Conservation (phyloP, 2,797 vertebrate species). For the Selene dorsalis region DNA sequence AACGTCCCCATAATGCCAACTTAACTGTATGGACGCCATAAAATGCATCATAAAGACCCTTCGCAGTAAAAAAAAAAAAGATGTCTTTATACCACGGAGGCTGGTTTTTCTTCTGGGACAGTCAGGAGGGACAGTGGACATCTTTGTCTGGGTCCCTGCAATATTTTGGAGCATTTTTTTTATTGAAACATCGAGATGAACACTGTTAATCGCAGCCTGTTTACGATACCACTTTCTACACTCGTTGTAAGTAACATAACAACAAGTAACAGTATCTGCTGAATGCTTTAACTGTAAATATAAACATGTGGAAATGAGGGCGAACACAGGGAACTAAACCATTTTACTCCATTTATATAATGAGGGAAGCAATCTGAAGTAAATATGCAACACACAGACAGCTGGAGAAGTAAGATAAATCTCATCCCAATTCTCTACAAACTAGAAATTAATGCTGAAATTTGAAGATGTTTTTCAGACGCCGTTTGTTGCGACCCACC, state of each 20-base stretch:
- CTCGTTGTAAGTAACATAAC: not conserved
- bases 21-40: constrained; percentile 47
- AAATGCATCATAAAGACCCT: constrained; percentile 61
- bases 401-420: constrained; percentile 21
- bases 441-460: constrained; percentile 23
- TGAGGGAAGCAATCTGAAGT: constrained; percentile 2
- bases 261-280: not conserved
- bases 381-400: constrained; percentile 6
- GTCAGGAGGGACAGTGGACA: constrained; percentile 11
- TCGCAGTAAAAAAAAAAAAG: constrained; percentile 28
- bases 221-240: not conserved
- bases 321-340: not conserved
- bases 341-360: not conserved
- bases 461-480: constrained; percentile 15
- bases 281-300: constrained; percentile 12
- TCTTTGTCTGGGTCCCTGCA: not conserved
- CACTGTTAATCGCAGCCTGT: not conserved
- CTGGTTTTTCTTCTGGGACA: constrained; percentile 19
- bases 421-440: not conserved
- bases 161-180: not conserved
- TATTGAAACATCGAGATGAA: not conserved
- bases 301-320: not conserved
- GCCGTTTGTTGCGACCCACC: not conserved
- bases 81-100: constrained; percentile 2
- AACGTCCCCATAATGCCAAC: constrained; percentile 52